These are phyloP conservation scores for Tubulanus polymorphus DNA, from an alignment of 2,888 invertebrate species.

Conservation along the genomic window DNA sequence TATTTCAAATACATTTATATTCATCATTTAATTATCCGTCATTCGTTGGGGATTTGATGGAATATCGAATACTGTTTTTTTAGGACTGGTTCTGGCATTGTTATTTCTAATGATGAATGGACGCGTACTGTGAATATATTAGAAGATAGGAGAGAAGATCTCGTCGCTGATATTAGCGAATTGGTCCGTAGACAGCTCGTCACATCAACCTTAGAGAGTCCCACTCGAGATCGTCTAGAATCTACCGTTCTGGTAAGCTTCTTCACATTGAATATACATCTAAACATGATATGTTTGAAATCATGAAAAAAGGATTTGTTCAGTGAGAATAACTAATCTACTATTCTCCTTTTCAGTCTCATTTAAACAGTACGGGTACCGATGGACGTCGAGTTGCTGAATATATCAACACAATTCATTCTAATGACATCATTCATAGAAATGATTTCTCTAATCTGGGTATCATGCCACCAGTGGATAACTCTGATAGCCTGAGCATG, in stretches of 20 bases:
- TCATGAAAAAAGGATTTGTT: neutral
- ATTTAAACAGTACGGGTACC: slow-evolving; percentile 26
- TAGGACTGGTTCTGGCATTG: too few relatives aligned
- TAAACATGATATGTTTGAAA: neutral
- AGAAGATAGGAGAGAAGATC: too few relatives aligned
- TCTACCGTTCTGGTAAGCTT: slow-evolving; percentile 33
- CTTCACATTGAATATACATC: neutral
- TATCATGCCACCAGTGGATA: slow-evolving; percentile 27
- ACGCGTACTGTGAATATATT: too few relatives aligned
- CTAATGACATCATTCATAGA: slow-evolving; percentile 24
- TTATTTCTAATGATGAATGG: too few relatives aligned
- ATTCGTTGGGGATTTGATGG: too few relatives aligned
- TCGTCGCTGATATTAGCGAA: slow-evolving; percentile 49
- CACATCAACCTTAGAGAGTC: slow-evolving; percentile 41
- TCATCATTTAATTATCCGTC: too few relatives aligned
- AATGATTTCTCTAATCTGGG: slow-evolving; percentile 50
- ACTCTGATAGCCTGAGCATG: slow-evolving; percentile 43
- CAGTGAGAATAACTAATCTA: neutral
- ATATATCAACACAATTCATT: slow-evolving; percentile 36
- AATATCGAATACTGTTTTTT: too few relatives aligned
- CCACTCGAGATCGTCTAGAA: slow-evolving; percentile 43
- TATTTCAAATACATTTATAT: too few relatives aligned
- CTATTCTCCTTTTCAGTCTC: slow-evolving; percentile 24
- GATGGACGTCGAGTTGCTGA: slow-evolving; percentile 41
- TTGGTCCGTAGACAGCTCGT: slow-evolving; percentile 47